Base-by-base conservation (phyloP, 1,140 invertebrate genomes). In the Drosophila virilis region DNA sequence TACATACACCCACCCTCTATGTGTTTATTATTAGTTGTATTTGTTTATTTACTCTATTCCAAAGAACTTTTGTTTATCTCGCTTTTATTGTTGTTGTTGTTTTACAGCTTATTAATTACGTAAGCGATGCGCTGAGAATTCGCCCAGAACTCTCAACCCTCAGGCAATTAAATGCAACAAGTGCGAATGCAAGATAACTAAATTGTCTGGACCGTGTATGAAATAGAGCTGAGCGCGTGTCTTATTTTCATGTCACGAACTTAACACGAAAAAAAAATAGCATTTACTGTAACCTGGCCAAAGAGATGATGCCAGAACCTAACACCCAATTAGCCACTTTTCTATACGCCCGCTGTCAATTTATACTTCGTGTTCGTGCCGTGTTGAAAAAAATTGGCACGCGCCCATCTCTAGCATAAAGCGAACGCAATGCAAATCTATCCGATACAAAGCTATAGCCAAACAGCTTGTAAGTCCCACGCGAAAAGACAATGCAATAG, bases 131-230 rank as follows among this genome's bases (percentile, higher is more conserved):
- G 22, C 22, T 28, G 51, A 48, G 62, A 77, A 66, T 79, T 6
- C 10, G 2, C 37, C 48, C 42, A 46, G 13, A 45, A 32, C 35
- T 13, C 32, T 13, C n/a, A 15, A 35, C 50, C 48, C 48, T 8
- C 38, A 37, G 38, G 32, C 17, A 57, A 48, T 51, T 68, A 70
- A 75, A 50, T 67, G 61, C 55, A 33, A 35, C 10, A 43, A 74
- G 59, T 78, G 79, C 54, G 64, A 81, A 58, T 45, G 64, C 60
- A 78, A 78, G 28, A 57, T 46, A 65, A 71, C 33, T 42, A 35
- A 54, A 82, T 78, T 68, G 68, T 67, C 71, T 52, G 57, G 60
- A 74, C 58, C 55, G 58, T 15, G 42, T 45, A 7, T 3, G 8
- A 17, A 3, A 12, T 48, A 48, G 46, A 48, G 22, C 5, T n/a